These are phyloP conservation scores for Drosophila malerkotliana DNA, from an alignment of 1,140 invertebrate species.

Conservation along the genomic window DNA sequence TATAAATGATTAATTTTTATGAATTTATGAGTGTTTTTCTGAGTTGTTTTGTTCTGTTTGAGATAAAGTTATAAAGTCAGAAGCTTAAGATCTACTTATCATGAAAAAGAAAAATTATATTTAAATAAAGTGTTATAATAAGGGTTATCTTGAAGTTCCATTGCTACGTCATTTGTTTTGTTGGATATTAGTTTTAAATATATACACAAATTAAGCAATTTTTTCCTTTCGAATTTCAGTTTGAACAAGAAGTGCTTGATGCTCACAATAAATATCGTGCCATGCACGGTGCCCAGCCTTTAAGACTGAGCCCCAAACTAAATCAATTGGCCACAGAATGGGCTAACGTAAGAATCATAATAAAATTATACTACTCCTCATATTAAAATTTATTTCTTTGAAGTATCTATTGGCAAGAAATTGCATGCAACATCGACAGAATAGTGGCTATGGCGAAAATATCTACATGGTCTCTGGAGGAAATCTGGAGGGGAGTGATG, in stretches of 20 bases:
- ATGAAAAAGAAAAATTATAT: no score
- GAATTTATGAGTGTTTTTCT: no score
- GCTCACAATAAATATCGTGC: slow-evolving; percentile 60
- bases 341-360: slow-evolving; percentile 43
- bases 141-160: no score
- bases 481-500: slow-evolving; percentile 85
- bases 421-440: slow-evolving; percentile 87
- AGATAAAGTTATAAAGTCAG: no score
- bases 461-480: slow-evolving; percentile 89
- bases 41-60: no score
- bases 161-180: background rate
- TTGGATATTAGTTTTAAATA: background rate
- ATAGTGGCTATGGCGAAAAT: slow-evolving; percentile 92
- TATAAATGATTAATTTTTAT: no score
- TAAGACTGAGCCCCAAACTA: slow-evolving; percentile 28
- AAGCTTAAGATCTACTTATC: no score
- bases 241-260: slow-evolving; percentile 53
- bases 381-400: background rate
- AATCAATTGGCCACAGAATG: slow-evolving; percentile 49
- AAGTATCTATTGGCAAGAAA: slow-evolving; percentile 62
- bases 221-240: slow-evolving; percentile 24
- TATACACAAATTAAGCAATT: background rate
- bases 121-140: background rate
- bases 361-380: background rate
- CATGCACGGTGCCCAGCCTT: slow-evolving; percentile 37